These are phyloP conservation scores for Idaea aversata DNA, from an alignment of 2,888 invertebrate genomes.

Conservation along the genomic window DNA sequence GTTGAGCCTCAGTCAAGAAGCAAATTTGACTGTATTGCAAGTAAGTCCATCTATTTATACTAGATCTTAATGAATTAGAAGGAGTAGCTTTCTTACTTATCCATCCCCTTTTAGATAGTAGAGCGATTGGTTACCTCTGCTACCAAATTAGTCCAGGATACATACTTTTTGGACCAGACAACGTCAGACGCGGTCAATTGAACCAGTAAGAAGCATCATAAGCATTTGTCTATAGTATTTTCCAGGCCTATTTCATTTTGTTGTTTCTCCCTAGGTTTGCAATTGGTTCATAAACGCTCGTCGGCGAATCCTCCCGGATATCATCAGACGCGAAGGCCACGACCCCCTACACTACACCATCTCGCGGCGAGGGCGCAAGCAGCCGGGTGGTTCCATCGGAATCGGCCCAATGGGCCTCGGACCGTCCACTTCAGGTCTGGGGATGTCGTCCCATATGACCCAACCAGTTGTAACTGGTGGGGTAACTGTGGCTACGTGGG, in stretches of 20 bases:
- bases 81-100: not conserved
- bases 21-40: constrained; percentile 92
- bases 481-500: constrained; percentile 60
- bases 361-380: constrained; percentile 90
- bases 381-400: constrained; percentile 56
- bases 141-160: too few relatives aligned
- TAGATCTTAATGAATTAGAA: not conserved
- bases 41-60: constrained; percentile 56
- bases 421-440: constrained; percentile 47
- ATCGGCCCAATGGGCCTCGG: constrained; percentile 39
- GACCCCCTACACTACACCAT: constrained; percentile 95
- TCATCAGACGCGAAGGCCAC: constrained; percentile 94
- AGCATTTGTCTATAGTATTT: too few relatives aligned
- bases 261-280: constrained; percentile 80
- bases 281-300: constrained; percentile 98
- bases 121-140: too few relatives aligned
- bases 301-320: constrained; percentile 93
- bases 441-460: constrained; percentile 26
- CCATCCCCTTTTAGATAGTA: too few relatives aligned
- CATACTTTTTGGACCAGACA: too few relatives aligned
- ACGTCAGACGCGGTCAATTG: too few relatives aligned
- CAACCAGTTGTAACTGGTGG: constrained; percentile 30
- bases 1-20: constrained; percentile 89
- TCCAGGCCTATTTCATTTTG: too few relatives aligned
- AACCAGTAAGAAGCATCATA: too few relatives aligned